Percentiles rank a stretch among this genome's conserved stretches.
Evolutionary conservation across 2,113 vertebrate genomes (phyloP).

Genomic region (Vombatus ursinus): DNA sequence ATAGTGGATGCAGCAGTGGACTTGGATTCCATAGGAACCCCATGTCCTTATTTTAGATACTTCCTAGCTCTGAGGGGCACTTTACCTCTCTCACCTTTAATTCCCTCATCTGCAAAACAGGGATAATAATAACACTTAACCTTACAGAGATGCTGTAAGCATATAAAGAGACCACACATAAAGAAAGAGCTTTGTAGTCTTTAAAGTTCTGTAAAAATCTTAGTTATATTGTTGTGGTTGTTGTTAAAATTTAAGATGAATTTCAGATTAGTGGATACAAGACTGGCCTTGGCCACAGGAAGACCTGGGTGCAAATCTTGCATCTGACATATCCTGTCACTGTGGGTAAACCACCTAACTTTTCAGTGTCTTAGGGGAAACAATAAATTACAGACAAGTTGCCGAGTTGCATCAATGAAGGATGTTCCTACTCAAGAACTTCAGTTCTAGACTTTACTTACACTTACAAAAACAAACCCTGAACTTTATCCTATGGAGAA

Average conservation of each 20-base stretch:
- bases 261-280: not conserved
- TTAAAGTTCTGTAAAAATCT: not conserved
- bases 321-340: not conserved
- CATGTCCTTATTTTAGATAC: not conserved
- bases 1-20: not conserved
- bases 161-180: not conserved
- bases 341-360: not conserved
- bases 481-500: not conserved
- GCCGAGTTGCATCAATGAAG: not conserved
- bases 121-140: not conserved
- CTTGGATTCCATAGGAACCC: not conserved
- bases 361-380: not conserved
- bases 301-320: not conserved
- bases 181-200: not conserved
- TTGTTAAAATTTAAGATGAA: not conserved
- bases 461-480: not conserved
- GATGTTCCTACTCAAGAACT: not conserved
- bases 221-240: not conserved
- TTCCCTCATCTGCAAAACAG: not conserved
- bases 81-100: not conserved
- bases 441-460: not conserved
- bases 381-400: not conserved
- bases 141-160: not conserved
- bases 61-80: not conserved
- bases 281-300: not conserved